Evolutionary conservation across 2,888 invertebrate genomes (phyloP).

Genomic region (Drosophila greeni): DNA sequence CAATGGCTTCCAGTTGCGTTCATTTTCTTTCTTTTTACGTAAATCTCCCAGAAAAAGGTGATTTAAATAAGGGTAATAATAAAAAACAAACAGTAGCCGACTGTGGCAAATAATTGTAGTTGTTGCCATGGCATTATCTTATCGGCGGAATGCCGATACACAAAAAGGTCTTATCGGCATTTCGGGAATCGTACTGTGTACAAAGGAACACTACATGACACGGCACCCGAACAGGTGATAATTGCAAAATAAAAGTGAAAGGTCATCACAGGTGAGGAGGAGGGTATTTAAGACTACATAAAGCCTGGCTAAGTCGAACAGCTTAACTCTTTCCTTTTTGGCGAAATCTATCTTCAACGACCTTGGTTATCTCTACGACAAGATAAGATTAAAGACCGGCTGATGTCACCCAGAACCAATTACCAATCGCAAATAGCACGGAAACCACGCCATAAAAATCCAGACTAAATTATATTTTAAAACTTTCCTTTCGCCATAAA

Average conservation of each 20-base stretch:
- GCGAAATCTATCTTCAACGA: conserved; percentile 27
- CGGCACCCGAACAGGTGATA: conserved; percentile 45
- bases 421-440: background rate
- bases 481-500: conserved; percentile 25
- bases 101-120: conserved; percentile 33
- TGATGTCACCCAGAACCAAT: conserved; percentile 21
- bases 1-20: conserved; percentile 7
- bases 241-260: conserved; percentile 35
- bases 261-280: background rate
- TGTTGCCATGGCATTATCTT: conserved; percentile 49
- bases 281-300: background rate
- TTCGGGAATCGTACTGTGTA: conserved; percentile 37
- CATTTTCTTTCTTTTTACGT: background rate
- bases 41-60: conserved; percentile 6
- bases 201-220: conserved; percentile 33
- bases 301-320: background rate
- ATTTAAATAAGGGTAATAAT: conserved; percentile 49
- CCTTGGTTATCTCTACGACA: conserved; percentile 53
- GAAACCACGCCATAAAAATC: conserved; percentile 23
- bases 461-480: conserved; percentile 8
- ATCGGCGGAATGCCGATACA: conserved; percentile 60
- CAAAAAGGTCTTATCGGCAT: conserved; percentile 49
- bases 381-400: conserved; percentile 45
- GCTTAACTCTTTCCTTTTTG: background rate
- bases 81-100: conserved; percentile 49